A percentile compares a stretch with the other conserved stretches of the same genome.
These are phyloP conservation scores for Bacillus rossius DNA, from an alignment of 1,140 invertebrate species.

Conservation along the genomic window DNA sequence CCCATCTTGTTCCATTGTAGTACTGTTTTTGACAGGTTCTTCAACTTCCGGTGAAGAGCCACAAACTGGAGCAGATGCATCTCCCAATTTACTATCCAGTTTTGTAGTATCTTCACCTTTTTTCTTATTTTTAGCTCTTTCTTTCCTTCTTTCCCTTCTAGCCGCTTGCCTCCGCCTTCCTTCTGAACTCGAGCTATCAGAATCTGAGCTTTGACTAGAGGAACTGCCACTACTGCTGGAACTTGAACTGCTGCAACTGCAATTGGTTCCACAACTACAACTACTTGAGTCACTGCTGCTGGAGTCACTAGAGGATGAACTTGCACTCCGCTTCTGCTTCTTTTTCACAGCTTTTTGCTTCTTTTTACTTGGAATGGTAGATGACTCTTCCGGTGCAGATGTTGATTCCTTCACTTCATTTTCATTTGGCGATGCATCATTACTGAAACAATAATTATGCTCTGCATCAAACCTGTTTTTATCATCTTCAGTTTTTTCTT, in stretches of 20 bases:
- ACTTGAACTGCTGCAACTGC: conserved; percentile 65
- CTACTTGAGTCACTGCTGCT: conserved; percentile 67
- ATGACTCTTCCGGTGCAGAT: neutral
- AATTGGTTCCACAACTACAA: conserved; percentile 73
- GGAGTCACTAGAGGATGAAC: conserved; percentile 59
- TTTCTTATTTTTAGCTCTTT: conserved; percentile 31
- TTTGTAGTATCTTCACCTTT: conserved; percentile 25
- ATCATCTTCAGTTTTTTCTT: conserved; percentile 32
- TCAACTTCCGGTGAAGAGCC: too few relatives aligned
- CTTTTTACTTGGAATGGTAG: conserved; percentile 27
- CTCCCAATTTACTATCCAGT: conserved; percentile 13
- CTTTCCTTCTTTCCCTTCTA: conserved; percentile 38
- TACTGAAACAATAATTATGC: conserved; percentile 56
- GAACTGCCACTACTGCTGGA: conserved; percentile 52
- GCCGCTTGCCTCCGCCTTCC: conserved; percentile 35
- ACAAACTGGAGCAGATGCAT: neutral
- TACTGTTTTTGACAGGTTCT: too few relatives aligned
- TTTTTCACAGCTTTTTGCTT: conserved; percentile 42
- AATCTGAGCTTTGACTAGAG: conserved; percentile 62
- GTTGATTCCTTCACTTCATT: conserved; percentile 5
- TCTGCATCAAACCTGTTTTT: conserved; percentile 37
- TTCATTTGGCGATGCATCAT: conserved; percentile 17
- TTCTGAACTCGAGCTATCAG: conserved; percentile 54
- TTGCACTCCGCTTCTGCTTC: conserved; percentile 35
- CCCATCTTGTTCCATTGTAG: conserved; percentile 36